Conservation (phyloP, 2,888 invertebrate species). For the Automeris io region DNA sequence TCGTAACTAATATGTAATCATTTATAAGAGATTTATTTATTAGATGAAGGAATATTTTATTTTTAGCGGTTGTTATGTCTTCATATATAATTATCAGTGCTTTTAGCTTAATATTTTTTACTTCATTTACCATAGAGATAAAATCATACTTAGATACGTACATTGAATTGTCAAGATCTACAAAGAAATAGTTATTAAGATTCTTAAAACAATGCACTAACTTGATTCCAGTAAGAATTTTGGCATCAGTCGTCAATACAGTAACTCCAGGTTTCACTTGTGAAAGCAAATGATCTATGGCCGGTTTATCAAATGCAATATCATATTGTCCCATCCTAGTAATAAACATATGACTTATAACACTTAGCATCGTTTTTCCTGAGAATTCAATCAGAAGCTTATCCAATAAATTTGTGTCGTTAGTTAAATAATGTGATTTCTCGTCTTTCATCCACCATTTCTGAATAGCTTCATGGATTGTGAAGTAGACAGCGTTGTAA, state of each 20-base stretch:
- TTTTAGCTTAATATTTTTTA: conserved; percentile 1
- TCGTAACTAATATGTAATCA: conserved; percentile 4
- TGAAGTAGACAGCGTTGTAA: background rate
- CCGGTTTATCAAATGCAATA: background rate
- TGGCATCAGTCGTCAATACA: background rate
- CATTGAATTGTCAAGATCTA: background rate
- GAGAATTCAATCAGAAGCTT: background rate
- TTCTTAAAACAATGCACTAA: conserved; percentile 1
- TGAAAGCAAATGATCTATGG: background rate
- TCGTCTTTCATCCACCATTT: background rate
- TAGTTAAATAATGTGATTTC: background rate
- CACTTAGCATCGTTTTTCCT: background rate
- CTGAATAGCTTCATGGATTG: background rate
- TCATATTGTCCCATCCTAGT: background rate
- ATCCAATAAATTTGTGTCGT: background rate
- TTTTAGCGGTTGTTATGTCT: conserved; percentile 1
- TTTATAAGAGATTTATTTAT: background rate
- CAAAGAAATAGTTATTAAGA: conserved; percentile 1
- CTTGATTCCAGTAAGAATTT: background rate
- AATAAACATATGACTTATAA: background rate
- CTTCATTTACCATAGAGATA: background rate
- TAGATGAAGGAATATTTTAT: background rate
- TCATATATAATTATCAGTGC: conserved; percentile 4
- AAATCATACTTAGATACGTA: background rate
- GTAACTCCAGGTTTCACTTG: background rate